Evolutionary conservation across 2,888 invertebrate species (phyloP).

Genomic region (Pollenia labialis): DNA sequence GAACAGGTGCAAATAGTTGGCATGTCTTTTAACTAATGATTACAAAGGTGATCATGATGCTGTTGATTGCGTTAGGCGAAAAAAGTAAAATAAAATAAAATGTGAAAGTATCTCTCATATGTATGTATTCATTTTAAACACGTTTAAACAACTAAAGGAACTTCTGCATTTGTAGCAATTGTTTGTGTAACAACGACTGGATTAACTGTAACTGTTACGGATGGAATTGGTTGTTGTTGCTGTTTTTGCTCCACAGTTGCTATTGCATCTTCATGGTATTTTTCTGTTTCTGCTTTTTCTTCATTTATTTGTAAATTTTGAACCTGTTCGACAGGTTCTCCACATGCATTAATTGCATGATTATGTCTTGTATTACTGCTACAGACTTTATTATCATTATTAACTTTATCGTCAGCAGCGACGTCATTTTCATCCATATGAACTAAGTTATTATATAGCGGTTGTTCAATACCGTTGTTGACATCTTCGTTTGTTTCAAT

Average conservation of each 20-base stretch:
- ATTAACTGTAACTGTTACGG: slow-evolving; percentile 67
- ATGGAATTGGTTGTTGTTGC: slow-evolving; percentile 48
- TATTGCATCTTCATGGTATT: slow-evolving; percentile 44
- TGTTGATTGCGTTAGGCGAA: slow-evolving; percentile 19
- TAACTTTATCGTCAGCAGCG: slow-evolving; percentile 66
- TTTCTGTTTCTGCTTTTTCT: slow-evolving; percentile 71
- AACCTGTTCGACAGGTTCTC: slow-evolving; percentile 81
- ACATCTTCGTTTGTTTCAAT: slow-evolving; percentile 69
- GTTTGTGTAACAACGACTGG: slow-evolving; percentile 68
- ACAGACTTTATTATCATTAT: slow-evolving; percentile 76
- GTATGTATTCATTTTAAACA: slow-evolving; percentile 27
- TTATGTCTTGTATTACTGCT: slow-evolving; percentile 67
- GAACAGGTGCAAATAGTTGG: slow-evolving; percentile 40
- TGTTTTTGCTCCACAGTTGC: slow-evolving; percentile 52
- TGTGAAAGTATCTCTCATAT: not conserved
- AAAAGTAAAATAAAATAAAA: slow-evolving; percentile 11
- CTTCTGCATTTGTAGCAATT: slow-evolving; percentile 74
- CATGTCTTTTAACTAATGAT: slow-evolving; percentile 33
- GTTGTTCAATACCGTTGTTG: slow-evolving; percentile 53
- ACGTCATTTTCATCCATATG: slow-evolving; percentile 27
- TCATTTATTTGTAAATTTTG: slow-evolving; percentile 70
- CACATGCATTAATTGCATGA: slow-evolving; percentile 34
- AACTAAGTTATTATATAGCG: slow-evolving; percentile 50
- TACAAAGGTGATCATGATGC: slow-evolving; percentile 18
- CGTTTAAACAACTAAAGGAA: slow-evolving; percentile 76